A percentile compares a stretch with the other conserved stretches of the same genome.
phyloP scores from a whole-genome alignment of 2,113 vertebrate species.

The Parus major region DNA sequence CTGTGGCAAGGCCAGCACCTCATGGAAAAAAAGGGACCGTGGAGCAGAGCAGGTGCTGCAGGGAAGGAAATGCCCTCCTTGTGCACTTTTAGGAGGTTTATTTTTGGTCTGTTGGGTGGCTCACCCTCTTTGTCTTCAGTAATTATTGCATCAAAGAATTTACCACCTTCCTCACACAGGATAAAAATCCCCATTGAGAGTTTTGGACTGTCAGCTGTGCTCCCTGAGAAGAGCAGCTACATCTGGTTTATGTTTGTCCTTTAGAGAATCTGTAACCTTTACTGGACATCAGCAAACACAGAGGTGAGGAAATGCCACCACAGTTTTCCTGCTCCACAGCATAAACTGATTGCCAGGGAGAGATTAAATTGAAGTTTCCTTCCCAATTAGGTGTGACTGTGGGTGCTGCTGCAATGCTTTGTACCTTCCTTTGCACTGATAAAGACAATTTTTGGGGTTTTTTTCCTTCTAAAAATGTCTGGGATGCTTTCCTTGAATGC shows the following conservation, averaged over 20 bases:
- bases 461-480: background rate
- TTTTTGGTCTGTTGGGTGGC: background rate
- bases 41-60: background rate
- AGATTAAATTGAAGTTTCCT: background rate
- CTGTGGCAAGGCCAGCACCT: background rate
- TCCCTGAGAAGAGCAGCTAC: background rate
- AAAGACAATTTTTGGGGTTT: background rate
- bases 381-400: accelerated
- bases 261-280: background rate
- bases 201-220: background rate
- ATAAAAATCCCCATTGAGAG: background rate
- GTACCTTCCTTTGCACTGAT: background rate
- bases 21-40: background rate
- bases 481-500: background rate
- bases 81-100: too few species aligned
- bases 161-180: background rate
- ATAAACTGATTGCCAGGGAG: background rate
- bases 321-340: background rate
- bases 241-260: background rate
- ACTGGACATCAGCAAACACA: background rate
- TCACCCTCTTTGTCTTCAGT: background rate
- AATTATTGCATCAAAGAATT: background rate
- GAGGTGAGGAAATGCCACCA: background rate
- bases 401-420: background rate
- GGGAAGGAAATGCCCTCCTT: background rate